A percentile compares a stretch with the other conserved stretches of the same genome.
Evolutionary conservation across 2,888 invertebrate genomes (phyloP).

Genomic region (Eristalis arbustorum): DNA sequence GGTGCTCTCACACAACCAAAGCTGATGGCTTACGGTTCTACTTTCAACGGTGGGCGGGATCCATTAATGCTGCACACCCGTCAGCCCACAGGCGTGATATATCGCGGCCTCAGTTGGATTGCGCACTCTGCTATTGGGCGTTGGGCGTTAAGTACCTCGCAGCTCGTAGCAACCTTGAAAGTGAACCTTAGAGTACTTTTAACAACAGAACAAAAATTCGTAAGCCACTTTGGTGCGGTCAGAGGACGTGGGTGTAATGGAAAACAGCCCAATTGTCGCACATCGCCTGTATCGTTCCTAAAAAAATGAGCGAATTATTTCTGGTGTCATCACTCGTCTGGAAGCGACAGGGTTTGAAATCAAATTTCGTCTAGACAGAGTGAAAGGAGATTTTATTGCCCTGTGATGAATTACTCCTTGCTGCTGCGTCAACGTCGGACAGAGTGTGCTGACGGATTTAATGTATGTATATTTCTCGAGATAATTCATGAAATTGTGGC

Average conservation of each 20-base stretch:
- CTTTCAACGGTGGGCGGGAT: not conserved
- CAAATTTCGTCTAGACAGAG: slow-evolving; percentile 3
- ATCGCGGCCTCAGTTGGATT: not conserved
- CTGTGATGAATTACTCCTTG: slow-evolving; percentile 3
- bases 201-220: not conserved
- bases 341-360: slow-evolving; percentile 5
- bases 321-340: not conserved
- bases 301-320: not conserved
- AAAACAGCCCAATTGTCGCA: not conserved
- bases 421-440: not conserved
- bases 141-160: not conserved
- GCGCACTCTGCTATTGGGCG: too few species aligned
- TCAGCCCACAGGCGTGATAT: not conserved
- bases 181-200: not conserved
- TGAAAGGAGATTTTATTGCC: not conserved
- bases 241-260: not conserved
- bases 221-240: not conserved
- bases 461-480: not conserved
- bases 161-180: not conserved
- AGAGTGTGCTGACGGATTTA: not conserved
- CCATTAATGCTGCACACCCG: slow-evolving; percentile 14
- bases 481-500: not conserved
- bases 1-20: slow-evolving; percentile 14
- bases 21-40: not conserved
- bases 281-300: not conserved